Evolutionary conservation across 1,140 invertebrate species (phyloP).

Genomic region (Orchestia grillus): DNA sequence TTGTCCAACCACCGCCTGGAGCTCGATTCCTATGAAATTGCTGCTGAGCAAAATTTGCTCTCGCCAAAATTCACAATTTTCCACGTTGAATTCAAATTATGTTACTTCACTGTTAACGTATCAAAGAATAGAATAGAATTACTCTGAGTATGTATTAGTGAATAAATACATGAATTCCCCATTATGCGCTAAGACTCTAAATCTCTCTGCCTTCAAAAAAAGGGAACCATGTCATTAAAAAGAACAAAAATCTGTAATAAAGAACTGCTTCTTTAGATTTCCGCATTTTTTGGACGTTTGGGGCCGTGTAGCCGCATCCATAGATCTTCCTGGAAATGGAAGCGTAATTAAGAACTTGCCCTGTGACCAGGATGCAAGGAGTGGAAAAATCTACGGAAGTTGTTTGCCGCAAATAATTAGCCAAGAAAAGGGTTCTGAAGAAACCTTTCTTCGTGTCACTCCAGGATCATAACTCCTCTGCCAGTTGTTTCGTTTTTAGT

Average conservation of each 20-base stretch:
- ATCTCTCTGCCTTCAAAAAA: background rate
- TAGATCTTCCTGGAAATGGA: constrained; percentile 21
- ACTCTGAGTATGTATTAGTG: background rate
- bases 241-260: background rate
- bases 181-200: background rate
- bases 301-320: background rate
- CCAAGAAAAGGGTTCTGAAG: background rate
- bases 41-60: too few relatives aligned
- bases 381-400: background rate
- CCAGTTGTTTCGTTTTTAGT: background rate
- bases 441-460: background rate
- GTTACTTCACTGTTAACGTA: too few relatives aligned
- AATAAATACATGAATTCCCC: background rate
- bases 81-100: too few relatives aligned
- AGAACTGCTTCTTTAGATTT: background rate
- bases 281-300: background rate
- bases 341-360: background rate
- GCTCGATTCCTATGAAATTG: too few relatives aligned
- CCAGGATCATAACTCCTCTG: background rate
- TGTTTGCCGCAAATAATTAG: background rate
- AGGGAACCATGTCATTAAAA: background rate
- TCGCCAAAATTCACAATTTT: too few relatives aligned
- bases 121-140: background rate
- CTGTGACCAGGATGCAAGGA: background rate
- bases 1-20: too few relatives aligned